Percentiles rank a stretch among this genome's conserved stretches.
Conservation (phyloP, 2,888 invertebrate genomes). For the Tipula confusa region DNA sequence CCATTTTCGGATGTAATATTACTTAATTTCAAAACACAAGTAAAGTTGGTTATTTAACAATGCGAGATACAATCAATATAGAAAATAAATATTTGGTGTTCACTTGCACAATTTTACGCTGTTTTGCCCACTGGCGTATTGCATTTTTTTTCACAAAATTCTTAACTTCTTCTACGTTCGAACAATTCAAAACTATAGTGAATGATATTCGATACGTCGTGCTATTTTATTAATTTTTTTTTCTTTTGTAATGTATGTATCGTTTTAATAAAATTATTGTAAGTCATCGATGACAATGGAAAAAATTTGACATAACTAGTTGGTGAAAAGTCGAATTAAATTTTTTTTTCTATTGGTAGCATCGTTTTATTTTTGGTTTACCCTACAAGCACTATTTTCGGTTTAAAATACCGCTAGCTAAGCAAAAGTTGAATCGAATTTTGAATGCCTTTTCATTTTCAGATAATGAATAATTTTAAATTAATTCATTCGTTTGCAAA, state of each 20-base stretch:
- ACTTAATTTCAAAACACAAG: not conserved
- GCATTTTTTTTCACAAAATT: not conserved
- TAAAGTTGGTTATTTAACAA: not conserved
- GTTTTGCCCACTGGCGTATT: not conserved
- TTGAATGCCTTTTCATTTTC: not conserved
- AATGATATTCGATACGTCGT: not conserved
- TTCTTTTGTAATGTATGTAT: too few species aligned
- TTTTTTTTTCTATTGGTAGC: not conserved
- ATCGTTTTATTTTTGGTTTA: too few species aligned
- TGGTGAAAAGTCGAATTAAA: not conserved
- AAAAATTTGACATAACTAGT: not conserved
- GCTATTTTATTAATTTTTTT: not conserved
- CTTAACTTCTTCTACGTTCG: not conserved
- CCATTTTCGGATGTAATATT: not conserved
- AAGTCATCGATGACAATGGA: conserved; percentile 26
- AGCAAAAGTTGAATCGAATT: too few species aligned
- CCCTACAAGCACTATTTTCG: too few species aligned
- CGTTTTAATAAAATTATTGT: too few species aligned
- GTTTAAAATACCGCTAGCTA: too few species aligned
- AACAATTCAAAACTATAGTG: not conserved
- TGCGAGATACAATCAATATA: too few species aligned
- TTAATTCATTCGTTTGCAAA: not conserved
- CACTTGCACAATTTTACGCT: not conserved
- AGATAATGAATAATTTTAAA: not conserved
- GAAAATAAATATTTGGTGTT: not conserved